Evolutionary conservation across 2,888 invertebrate species (phyloP), one percentile per base, ranked within the genome.

Genomic region (Drosophila percnosoma): DNA sequence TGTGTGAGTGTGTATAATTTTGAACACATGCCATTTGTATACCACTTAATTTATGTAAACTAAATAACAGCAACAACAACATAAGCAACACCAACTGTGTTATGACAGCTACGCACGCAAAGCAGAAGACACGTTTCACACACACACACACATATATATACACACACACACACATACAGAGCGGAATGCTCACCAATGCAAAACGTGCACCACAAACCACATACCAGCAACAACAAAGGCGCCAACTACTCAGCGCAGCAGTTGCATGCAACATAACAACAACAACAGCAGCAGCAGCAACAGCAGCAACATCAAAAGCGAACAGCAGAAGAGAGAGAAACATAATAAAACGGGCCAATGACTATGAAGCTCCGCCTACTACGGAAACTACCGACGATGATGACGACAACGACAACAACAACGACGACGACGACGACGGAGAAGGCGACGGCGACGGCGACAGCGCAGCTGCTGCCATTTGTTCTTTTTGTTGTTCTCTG

Each of bases 311-410:
- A 72, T 45, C 66, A 68, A 75, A 68, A 54, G 57, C 65, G 73
- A 86, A 87, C 84, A 91, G 87, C 86, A 90, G 90, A 90, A 83
- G 80, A 75, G 72, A 80, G 82, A 86, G 86, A 90, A 88, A 81
- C 82, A 89, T 87, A 88, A 89, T 83, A 83, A 84, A 87, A 85
- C 84, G 87, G 82, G 86, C 92, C 92, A 92, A 92, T 92, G 89
- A 87, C 83, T 90, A 86, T 83, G 83, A 89, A 91, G 91, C 92
- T 92, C 92, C 92, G 92, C 92, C 92, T 91, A 87, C 89, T 87
- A 78, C 81, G 78, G 62, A 83, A 88, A 83, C 86, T 82, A 82
- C 78, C 84, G 83, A 87, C 83, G 73, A 83, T 66, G 80, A 73
- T 70, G 67, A 67, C 59, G 64, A 48, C 68, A 57, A 51, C 48